phyloP scores from a whole-genome alignment of 2,888 invertebrate species.

The Watsonalla binaria region DNA sequence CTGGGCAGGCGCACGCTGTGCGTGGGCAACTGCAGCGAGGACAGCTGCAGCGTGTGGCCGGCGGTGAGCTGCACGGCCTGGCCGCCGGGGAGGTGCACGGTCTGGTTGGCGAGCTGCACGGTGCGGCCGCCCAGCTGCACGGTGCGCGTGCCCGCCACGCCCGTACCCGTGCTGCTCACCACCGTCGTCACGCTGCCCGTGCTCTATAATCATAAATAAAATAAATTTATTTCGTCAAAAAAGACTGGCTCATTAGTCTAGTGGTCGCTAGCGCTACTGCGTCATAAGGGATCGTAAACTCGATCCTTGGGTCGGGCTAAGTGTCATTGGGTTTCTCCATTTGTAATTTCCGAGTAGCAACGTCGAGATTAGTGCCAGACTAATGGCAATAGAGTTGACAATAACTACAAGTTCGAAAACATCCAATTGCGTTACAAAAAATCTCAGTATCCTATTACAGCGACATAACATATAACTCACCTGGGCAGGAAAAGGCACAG shows the following conservation, averaged over 20 bases:
- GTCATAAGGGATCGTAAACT: too few relatives aligned
- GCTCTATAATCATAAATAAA: slow-evolving; percentile 30
- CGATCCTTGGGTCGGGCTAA: too few relatives aligned
- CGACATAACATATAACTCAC: slow-evolving; percentile 22
- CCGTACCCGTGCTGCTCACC: slow-evolving; percentile 45
- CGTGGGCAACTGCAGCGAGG: slow-evolving; percentile 53
- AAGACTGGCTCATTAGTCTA: too few relatives aligned
- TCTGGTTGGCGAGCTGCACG: slow-evolving; percentile 55
- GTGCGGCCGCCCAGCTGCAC: slow-evolving; percentile 63
- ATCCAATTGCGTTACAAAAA: not conserved
- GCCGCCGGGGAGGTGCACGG: slow-evolving; percentile 48
- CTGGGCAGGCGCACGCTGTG: slow-evolving; percentile 63
- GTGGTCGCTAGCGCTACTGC: too few relatives aligned
- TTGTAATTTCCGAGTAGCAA: too few relatives aligned
- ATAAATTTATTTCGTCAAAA: too few relatives aligned
- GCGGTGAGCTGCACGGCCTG: slow-evolving; percentile 46
- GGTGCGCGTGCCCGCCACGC: slow-evolving; percentile 45
- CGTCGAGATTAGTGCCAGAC: too few relatives aligned
- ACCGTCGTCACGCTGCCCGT: slow-evolving; percentile 40
- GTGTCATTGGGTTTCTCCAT: too few relatives aligned
- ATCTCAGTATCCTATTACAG: not conserved
- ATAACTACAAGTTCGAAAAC: too few relatives aligned
- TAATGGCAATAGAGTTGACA: too few relatives aligned
- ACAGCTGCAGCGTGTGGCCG: slow-evolving; percentile 53
- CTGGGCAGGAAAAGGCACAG: slow-evolving; percentile 52